These are phyloP conservation scores for Tetraodon nigroviridis DNA, from an alignment of 2,113 vertebrate species.

Conservation along the genomic window DNA sequence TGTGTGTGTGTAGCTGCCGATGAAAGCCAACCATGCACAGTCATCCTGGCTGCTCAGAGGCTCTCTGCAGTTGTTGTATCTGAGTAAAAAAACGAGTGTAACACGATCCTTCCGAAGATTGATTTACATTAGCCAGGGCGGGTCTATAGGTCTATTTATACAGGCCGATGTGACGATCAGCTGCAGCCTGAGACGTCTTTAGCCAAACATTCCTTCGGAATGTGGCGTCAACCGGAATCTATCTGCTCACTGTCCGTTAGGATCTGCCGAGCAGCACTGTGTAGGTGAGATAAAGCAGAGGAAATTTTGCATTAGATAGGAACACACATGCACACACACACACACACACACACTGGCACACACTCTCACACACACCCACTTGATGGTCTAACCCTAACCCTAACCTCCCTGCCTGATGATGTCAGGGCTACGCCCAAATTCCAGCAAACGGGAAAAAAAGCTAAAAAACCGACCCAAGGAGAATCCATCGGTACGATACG, in stretches of 20 bases:
- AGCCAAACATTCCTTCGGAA: too few relatives aligned
- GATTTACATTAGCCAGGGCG: background rate
- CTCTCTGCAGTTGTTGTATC: background rate
- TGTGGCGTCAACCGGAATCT: too few relatives aligned
- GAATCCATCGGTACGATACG: conserved; percentile 15
- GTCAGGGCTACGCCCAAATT: conserved; percentile 2
- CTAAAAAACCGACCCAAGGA: background rate
- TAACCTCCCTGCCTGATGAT: background rate
- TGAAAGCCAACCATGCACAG: background rate
- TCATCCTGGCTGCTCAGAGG: background rate
- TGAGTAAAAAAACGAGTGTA: background rate
- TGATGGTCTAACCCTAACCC: background rate
- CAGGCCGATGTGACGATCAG: too few relatives aligned
- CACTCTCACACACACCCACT: background rate
- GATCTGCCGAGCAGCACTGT: background rate
- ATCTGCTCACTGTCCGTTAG: too few relatives aligned
- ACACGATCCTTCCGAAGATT: background rate
- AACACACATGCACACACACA: background rate
- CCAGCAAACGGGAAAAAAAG: too few relatives aligned
- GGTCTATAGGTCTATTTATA: background rate
- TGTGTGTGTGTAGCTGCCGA: background rate
- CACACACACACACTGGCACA: background rate
- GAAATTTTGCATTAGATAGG: background rate
- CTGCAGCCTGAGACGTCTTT: background rate
- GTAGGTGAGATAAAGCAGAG: conserved; percentile 1